A percentile compares a stretch with the other conserved stretches of the same genome.
These are phyloP conservation scores for Phoebastria nigripes DNA, from an alignment of 2,797 vertebrate genomes.

Conservation along the genomic window DNA sequence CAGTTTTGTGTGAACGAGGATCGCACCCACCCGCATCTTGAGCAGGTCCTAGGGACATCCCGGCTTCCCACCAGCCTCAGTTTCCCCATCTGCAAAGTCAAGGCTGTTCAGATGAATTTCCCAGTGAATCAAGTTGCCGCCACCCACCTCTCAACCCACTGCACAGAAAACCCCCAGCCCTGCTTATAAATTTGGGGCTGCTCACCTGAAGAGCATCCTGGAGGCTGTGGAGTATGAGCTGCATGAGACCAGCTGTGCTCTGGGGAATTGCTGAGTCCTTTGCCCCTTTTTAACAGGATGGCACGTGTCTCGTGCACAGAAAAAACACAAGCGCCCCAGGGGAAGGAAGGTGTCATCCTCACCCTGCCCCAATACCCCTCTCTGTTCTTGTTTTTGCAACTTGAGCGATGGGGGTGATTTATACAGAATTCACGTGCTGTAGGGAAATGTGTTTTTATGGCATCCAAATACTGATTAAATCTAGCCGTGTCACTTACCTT, in stretches of 20 bases:
- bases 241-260: rapidly evolving
- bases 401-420: background rate
- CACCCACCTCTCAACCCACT: background rate
- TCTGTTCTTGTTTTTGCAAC: background rate
- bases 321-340: background rate
- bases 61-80: rapidly evolving
- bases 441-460: background rate
- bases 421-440: background rate
- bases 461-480: background rate
- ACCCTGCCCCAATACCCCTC: background rate
- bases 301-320: background rate
- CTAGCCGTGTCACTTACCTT: background rate
- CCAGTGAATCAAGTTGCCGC: background rate
- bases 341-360: background rate
- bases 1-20: background rate
- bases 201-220: background rate
- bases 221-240: background rate
- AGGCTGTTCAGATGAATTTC: background rate
- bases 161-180: background rate
- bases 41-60: background rate
- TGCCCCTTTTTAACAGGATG: background rate
- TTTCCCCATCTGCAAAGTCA: background rate
- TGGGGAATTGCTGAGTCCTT: background rate
- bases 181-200: background rate
- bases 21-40: rapidly evolving